Percentiles rank a stretch among this genome's conserved stretches.
Conservation (phyloP, 2,888 invertebrate species). For the Zygothrica quintamaculata region DNA sequence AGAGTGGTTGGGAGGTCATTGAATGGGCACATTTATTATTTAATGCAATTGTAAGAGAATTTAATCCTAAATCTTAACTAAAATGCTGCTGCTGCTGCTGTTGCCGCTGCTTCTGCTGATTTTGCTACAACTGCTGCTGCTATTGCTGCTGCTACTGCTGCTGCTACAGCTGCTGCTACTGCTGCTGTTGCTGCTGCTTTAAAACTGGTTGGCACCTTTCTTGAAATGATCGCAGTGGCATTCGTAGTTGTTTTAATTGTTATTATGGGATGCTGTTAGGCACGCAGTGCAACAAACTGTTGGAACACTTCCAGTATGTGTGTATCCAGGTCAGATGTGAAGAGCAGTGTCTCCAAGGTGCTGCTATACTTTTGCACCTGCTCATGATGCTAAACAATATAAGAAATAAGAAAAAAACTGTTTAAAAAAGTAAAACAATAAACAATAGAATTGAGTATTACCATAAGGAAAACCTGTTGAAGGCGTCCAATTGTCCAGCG, state of each 20-base stretch:
- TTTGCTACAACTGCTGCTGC: too few relatives aligned
- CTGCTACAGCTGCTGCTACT: too few relatives aligned
- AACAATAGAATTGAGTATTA: too few relatives aligned
- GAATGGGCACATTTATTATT: neutral
- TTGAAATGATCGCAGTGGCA: too few relatives aligned
- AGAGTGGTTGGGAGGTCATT: neutral
- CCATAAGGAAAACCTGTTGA: slow-evolving; percentile 96
- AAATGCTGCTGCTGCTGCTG: neutral
- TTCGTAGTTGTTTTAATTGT: too few relatives aligned
- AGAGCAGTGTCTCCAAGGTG: slow-evolving; percentile 96
- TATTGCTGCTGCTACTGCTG: too few relatives aligned
- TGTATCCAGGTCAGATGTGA: slow-evolving; percentile 97
- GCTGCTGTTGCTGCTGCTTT: too few relatives aligned
- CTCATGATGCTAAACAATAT: slow-evolving; percentile 93
- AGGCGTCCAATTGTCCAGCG: slow-evolving; percentile 97
- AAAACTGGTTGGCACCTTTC: too few relatives aligned
- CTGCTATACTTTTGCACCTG: slow-evolving; percentile 98
- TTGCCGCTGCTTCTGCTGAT: too few relatives aligned
- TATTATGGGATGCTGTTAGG: slow-evolving; percentile 63
- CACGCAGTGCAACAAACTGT: slow-evolving; percentile 94
- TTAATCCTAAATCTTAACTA: slow-evolving; percentile 24
- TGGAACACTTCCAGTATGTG: slow-evolving; percentile 98
- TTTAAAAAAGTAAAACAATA: too few relatives aligned
- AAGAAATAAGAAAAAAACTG: neutral
- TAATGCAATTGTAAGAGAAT: slow-evolving; percentile 16